phyloP scores from a whole-genome alignment of 2,113 vertebrate genomes.

The Ranitomeya variabilis region DNA sequence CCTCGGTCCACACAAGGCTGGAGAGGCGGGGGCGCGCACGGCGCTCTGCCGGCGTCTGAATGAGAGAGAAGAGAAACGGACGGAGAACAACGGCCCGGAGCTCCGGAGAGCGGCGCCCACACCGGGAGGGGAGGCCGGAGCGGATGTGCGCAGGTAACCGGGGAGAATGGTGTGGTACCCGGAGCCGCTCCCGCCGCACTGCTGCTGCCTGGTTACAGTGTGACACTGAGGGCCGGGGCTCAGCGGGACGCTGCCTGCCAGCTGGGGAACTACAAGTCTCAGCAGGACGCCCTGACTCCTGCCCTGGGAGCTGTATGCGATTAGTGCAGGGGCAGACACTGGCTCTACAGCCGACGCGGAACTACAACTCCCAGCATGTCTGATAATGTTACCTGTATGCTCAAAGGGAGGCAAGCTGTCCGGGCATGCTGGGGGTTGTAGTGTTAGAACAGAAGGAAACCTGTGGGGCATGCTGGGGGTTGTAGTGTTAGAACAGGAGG shows the following conservation, averaged over 20 bases:
- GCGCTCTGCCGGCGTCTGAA: slow-evolving; percentile 51
- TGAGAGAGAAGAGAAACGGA: slow-evolving; percentile 44
- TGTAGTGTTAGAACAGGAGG: too few species aligned
- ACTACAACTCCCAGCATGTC: background rate
- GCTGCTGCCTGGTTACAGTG: background rate
- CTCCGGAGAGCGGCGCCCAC: slow-evolving; percentile 30
- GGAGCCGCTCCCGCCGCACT: background rate
- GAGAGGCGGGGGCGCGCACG: slow-evolving; percentile 48
- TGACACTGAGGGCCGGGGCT: background rate
- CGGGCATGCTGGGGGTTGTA: too few species aligned
- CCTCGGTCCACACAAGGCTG: background rate
- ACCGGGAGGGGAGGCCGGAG: background rate
- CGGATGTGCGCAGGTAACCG: background rate
- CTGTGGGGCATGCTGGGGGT: background rate
- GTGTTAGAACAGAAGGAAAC: background rate
- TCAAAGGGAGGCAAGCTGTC: too few species aligned
- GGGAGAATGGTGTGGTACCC: background rate
- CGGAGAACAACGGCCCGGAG: slow-evolving; percentile 30
- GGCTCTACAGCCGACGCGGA: too few species aligned
- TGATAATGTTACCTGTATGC: too few species aligned
- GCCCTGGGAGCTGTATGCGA: background rate
- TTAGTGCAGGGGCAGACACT: too few species aligned
- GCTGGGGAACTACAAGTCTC: background rate
- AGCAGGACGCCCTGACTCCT: background rate
- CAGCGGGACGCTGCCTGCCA: background rate